phyloP scores from a whole-genome alignment of 2,797 vertebrate genomes.

The Sciaenops ocellatus region DNA sequence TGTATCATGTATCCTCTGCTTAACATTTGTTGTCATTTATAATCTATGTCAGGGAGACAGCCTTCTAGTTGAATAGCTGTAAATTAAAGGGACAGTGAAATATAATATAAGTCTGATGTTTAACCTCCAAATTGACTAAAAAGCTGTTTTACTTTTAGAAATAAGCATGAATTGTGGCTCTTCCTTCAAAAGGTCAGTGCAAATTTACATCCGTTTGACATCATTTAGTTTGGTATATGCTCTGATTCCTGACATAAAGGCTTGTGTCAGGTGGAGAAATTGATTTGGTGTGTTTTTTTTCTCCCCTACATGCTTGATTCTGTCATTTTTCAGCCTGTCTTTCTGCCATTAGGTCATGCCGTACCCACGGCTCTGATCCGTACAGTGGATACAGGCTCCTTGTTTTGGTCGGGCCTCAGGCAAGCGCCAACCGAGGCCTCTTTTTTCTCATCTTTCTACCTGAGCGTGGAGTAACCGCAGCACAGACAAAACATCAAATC shows the following conservation, averaged over 20 bases:
- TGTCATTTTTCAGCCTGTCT: slow-evolving; percentile 45
- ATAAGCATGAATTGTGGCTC: slow-evolving; percentile 25
- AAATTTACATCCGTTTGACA: slow-evolving; percentile 43
- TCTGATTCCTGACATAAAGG: slow-evolving; percentile 46
- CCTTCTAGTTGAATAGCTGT: background rate
- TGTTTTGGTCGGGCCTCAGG: slow-evolving; percentile 59
- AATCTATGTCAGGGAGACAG: background rate
- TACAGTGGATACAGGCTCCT: slow-evolving; percentile 55
- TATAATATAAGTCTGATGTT: background rate
- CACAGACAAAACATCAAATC: slow-evolving; percentile 78
- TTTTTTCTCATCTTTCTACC: slow-evolving; percentile 63
- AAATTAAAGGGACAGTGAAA: background rate
- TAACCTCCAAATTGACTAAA: slow-evolving; percentile 10
- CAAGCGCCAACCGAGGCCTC: slow-evolving; percentile 33
- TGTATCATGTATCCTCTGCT: background rate
- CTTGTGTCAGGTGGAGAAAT: slow-evolving; percentile 53
- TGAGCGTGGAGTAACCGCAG: slow-evolving; percentile 65
- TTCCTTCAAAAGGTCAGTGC: slow-evolving; percentile 22
- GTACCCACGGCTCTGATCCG: slow-evolving; percentile 35
- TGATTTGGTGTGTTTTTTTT: slow-evolving; percentile 47
- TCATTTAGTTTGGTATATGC: slow-evolving; percentile 41
- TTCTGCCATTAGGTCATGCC: slow-evolving; percentile 42
- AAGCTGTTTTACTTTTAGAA: slow-evolving; percentile 12
- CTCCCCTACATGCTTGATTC: slow-evolving; percentile 51
- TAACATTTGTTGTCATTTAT: slow-evolving; percentile 7